A percentile compares a stretch with the other conserved stretches of the same genome.
These are phyloP conservation scores for Escarpia spicata DNA, from an alignment of 2,888 invertebrate genomes.

Conservation along the genomic window DNA sequence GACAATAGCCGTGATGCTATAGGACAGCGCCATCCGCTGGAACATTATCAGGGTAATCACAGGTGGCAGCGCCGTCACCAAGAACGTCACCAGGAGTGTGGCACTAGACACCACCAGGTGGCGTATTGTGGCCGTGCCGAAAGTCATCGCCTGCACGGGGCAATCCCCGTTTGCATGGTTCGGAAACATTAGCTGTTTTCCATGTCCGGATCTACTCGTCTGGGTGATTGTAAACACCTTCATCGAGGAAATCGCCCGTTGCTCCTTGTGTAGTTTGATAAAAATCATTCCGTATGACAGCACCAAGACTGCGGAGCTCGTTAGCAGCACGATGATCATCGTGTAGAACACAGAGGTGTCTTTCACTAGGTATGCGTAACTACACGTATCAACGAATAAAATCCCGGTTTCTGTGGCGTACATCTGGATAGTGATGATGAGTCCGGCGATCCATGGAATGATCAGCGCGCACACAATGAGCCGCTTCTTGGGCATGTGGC, in stretches of 20 bases:
- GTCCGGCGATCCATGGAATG: background rate
- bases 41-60: background rate
- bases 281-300: conserved; percentile 3
- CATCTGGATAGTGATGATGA: background rate
- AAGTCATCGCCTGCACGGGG: background rate
- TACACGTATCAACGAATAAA: background rate
- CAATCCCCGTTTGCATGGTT: background rate
- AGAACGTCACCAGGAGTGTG: background rate
- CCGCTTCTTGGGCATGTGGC: conserved; percentile 5
- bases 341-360: background rate
- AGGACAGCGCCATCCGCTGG: background rate
- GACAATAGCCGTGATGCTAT: background rate
- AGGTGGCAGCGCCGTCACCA: background rate
- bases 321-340: background rate
- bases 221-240: background rate
- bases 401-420: background rate
- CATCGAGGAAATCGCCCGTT: background rate
- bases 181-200: background rate
- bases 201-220: too few relatives aligned
- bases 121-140: conserved; percentile 3
- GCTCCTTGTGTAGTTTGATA: background rate
- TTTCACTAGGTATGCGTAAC: background rate
- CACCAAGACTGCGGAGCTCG: background rate
- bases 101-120: conserved; percentile 6
- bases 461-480: background rate